These are phyloP conservation scores for Sminthurides bifidus DNA, from an alignment of 1,140 invertebrate genomes.

Conservation along the genomic window DNA sequence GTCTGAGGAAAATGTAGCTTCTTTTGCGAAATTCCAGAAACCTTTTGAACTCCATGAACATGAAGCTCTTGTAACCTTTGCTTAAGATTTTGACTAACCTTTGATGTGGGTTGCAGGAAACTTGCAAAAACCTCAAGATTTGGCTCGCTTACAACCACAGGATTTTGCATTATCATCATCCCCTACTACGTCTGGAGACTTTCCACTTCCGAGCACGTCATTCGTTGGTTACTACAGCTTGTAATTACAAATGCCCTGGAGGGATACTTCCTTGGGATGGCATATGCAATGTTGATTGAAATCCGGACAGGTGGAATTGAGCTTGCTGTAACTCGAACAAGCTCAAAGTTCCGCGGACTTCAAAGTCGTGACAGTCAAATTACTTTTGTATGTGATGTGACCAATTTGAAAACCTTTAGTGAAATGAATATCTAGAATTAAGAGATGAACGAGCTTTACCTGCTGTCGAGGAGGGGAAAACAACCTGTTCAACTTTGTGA, in stretches of 20 bases:
- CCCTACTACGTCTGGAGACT: slow-evolving; percentile 8
- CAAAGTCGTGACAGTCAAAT: slow-evolving; percentile 7
- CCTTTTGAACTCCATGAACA: too few species aligned
- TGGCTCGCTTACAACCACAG: background rate
- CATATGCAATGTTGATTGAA: background rate
- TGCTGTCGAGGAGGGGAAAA: too few species aligned
- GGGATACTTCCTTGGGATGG: slow-evolving; percentile 3
- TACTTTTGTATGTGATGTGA: slow-evolving; percentile 4
- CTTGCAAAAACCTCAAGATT: background rate
- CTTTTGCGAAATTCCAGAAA: too few species aligned
- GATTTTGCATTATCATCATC: background rate
- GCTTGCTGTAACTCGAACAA: background rate
- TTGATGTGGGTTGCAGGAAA: background rate
- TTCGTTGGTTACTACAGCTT: slow-evolving; percentile 4
- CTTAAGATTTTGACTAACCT: background rate
- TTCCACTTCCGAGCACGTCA: background rate
- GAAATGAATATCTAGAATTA: slow-evolving; percentile 6
- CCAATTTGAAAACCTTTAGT: background rate
- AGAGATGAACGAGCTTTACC: too few species aligned
- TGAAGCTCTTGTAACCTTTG: too few species aligned
- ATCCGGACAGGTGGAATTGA: background rate
- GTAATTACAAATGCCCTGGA: background rate
- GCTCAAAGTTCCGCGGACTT: background rate
- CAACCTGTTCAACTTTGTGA: too few species aligned
- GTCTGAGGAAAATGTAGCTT: too few species aligned